These are phyloP conservation scores for Pachypeltis micranthus DNA, from an alignment of 1,140 invertebrate species.

Conservation along the genomic window DNA sequence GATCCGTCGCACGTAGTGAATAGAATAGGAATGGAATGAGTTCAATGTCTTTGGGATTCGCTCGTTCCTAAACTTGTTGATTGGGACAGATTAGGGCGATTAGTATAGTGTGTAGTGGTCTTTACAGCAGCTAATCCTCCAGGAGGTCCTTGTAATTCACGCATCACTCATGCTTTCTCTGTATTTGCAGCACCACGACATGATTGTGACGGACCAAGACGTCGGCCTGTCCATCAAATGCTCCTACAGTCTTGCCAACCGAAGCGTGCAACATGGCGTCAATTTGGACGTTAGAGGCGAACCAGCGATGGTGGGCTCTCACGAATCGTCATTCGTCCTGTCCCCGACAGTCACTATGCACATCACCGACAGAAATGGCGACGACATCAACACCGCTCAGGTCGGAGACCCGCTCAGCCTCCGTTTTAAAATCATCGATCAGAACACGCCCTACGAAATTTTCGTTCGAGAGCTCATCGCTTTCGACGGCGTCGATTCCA, in stretches of 20 bases:
- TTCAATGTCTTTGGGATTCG: too few species aligned
- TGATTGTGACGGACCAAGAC: conserved; percentile 43
- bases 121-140: too few species aligned
- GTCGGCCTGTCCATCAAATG: conserved; percentile 41
- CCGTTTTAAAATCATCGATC: conserved; percentile 39
- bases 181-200: conserved; percentile 41
- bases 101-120: too few species aligned
- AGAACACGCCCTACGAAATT: conserved; percentile 41
- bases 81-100: too few species aligned
- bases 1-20: too few species aligned
- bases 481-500: conserved; percentile 40
- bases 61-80: too few species aligned
- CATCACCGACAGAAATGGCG: conserved; percentile 38
- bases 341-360: conserved; percentile 43
- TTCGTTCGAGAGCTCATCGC: conserved; percentile 44
- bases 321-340: conserved; percentile 39
- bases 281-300: conserved; percentile 34
- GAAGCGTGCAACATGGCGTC: conserved; percentile 38
- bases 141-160: too few species aligned
- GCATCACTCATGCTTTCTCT: neutral
- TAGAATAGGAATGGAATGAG: too few species aligned
- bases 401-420: conserved; percentile 42
- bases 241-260: conserved; percentile 41
- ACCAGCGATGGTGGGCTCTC: conserved; percentile 23
- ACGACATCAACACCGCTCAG: conserved; percentile 36